Percentiles rank a stretch among this genome's conserved stretches.
Conservation (phyloP, 2,888 invertebrate genomes). For the Callinectes sapidus region DNA sequence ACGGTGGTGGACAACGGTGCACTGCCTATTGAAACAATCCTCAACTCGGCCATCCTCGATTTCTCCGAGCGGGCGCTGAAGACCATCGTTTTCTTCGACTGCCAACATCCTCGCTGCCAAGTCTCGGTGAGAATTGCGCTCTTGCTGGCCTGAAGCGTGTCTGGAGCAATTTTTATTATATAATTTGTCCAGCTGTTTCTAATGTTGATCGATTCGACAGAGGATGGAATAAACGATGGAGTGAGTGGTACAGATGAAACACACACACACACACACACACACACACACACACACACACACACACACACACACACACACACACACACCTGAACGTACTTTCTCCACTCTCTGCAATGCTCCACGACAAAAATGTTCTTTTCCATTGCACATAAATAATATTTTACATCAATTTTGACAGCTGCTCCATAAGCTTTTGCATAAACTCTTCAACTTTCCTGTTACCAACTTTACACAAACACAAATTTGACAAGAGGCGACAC, state of each 20-base stretch:
- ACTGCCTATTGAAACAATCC: constrained; percentile 74
- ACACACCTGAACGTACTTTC: neutral
- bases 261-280: constrained; percentile 31
- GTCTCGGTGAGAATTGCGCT: constrained; percentile 46
- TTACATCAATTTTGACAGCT: neutral
- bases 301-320: no score
- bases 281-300: neutral
- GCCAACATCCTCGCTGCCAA: constrained; percentile 60
- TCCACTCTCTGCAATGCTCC: neutral
- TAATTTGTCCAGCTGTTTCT: neutral
- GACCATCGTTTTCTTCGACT: constrained; percentile 62
- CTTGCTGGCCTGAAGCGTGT: neutral
- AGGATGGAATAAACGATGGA: no score
- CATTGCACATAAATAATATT: neutral
- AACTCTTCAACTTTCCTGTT: neutral
- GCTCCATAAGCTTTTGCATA: neutral
- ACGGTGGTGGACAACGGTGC: constrained; percentile 57
- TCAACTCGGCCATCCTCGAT: constrained; percentile 76
- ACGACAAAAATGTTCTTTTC: neutral
- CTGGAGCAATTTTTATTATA: neutral
- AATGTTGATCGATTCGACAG: no score
- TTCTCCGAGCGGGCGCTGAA: constrained; percentile 63
- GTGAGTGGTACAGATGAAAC: no score
- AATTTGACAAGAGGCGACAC: neutral
- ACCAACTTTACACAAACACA: neutral